Evolutionary conservation across 1,140 invertebrate genomes (phyloP).

Genomic region (Tribolium castaneum): DNA sequence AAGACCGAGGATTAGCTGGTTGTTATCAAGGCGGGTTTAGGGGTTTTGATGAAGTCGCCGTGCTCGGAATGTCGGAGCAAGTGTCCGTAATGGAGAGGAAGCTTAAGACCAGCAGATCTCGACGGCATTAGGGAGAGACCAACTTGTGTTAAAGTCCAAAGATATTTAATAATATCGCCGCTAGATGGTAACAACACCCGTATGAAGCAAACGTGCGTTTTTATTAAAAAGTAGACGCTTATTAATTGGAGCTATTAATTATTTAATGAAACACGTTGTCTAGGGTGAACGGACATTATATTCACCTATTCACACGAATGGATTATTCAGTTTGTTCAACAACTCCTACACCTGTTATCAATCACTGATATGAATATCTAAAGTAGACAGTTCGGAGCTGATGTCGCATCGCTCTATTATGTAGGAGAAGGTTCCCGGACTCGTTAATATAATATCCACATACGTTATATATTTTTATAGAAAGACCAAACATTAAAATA

Average conservation of each 20-base stretch:
- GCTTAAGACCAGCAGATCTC: constrained; percentile 35
- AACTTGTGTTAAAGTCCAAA: constrained; percentile 41
- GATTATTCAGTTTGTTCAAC: background rate
- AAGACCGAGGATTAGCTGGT: constrained; percentile 55
- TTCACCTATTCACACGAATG: background rate
- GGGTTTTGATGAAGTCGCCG: constrained; percentile 58
- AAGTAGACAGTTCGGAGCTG: background rate
- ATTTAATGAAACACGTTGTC: background rate
- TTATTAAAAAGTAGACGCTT: constrained; percentile 18
- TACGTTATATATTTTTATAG: no score
- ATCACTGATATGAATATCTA: background rate
- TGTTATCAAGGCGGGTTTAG: constrained; percentile 56
- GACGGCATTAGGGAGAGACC: constrained; percentile 28
- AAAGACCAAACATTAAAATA: no score
- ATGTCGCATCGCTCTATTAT: no score
- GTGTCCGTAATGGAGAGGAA: constrained; percentile 51
- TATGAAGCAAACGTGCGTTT: constrained; percentile 25
- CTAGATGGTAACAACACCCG: constrained; percentile 8
- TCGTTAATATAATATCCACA: no score
- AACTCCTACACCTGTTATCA: background rate
- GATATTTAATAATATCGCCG: constrained; percentile 43
- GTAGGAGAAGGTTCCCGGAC: no score
- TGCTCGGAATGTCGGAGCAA: constrained; percentile 54
- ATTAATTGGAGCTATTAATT: background rate
- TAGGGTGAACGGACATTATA: background rate